These are phyloP conservation scores for Aricia agestis DNA, from an alignment of 1,140 invertebrate species.

Conservation along the genomic window DNA sequence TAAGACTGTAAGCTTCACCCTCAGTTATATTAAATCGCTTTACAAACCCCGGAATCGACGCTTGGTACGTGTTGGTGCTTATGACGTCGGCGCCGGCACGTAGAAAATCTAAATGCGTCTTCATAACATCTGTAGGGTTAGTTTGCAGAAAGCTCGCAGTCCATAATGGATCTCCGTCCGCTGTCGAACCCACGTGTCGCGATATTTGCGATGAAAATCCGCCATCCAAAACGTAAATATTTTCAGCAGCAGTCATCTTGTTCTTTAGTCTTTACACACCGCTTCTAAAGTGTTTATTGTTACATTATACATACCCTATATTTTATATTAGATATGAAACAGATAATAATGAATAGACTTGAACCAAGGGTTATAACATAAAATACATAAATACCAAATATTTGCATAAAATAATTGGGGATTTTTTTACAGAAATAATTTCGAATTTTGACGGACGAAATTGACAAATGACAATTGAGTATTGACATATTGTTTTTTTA, in stretches of 20 bases:
- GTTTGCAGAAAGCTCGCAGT: slow-evolving; percentile 84
- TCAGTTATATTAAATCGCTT: slow-evolving; percentile 80
- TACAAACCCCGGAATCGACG: slow-evolving; percentile 85
- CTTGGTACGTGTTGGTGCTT: slow-evolving; percentile 92
- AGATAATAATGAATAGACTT: too few species aligned
- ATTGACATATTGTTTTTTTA: too few species aligned
- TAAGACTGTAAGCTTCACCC: slow-evolving; percentile 80
- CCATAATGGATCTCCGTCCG: slow-evolving; percentile 88
- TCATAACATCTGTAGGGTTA: slow-evolving; percentile 82
- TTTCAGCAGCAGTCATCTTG: slow-evolving; percentile 20
- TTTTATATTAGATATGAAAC: too few species aligned
- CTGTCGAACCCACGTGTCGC: slow-evolving; percentile 78
- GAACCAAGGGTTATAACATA: too few species aligned
- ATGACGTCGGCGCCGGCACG: slow-evolving; percentile 89
- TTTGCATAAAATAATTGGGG: too few species aligned
- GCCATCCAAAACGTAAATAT: slow-evolving; percentile 78
- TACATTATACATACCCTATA: too few species aligned
- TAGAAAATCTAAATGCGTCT: slow-evolving; percentile 87
- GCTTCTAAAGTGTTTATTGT: background rate
- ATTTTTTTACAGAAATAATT: too few species aligned
- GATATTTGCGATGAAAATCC: slow-evolving; percentile 87
- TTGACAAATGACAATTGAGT: too few species aligned
- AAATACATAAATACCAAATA: too few species aligned
- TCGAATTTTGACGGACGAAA: too few species aligned
- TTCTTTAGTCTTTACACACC: background rate